A percentile compares a stretch with the other conserved stretches of the same genome.
phyloP scores from a whole-genome alignment of 2,113 vertebrate genomes.

The Zapus hudsonius region DNA sequence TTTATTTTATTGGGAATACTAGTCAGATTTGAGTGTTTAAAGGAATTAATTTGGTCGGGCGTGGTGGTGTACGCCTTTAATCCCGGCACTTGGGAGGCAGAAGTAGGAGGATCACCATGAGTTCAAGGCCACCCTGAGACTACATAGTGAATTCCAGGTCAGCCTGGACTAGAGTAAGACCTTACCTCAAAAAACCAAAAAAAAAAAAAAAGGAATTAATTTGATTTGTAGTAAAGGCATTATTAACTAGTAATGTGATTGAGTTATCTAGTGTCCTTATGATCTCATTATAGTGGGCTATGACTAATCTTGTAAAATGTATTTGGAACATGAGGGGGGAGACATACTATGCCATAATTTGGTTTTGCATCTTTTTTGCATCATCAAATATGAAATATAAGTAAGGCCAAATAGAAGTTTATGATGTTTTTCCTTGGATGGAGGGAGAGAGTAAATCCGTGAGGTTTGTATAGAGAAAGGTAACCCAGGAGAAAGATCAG shows the following conservation, averaged over 20 bases:
- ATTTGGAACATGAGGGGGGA: conserved; percentile 9
- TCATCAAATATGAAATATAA: conserved; percentile 9
- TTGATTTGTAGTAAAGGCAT: not conserved
- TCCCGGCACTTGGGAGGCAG: too few species aligned
- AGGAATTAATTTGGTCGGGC: not conserved
- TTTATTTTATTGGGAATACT: not conserved
- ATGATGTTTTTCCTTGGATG: not conserved
- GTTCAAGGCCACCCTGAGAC: too few species aligned
- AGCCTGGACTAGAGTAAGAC: too few species aligned
- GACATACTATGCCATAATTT: not conserved
- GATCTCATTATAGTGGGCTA: conserved; percentile 8
- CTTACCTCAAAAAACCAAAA: too few species aligned
- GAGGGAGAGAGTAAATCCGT: not conserved
- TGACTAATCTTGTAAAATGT: conserved; percentile 24
- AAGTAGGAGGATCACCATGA: too few species aligned
- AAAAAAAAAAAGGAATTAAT: not conserved
- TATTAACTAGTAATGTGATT: conserved; percentile 10
- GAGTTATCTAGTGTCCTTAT: not conserved
- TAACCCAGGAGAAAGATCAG: not conserved
- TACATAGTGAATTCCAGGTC: too few species aligned
- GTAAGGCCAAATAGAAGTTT: conserved; percentile 10
- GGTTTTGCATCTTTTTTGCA: conserved; percentile 27
- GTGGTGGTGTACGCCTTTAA: too few species aligned
- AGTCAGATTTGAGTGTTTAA: conserved; percentile 15
- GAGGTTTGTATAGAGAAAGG: not conserved